Conservation (phyloP, 2,113 vertebrate genomes). For the Tor tambroides region DNA sequence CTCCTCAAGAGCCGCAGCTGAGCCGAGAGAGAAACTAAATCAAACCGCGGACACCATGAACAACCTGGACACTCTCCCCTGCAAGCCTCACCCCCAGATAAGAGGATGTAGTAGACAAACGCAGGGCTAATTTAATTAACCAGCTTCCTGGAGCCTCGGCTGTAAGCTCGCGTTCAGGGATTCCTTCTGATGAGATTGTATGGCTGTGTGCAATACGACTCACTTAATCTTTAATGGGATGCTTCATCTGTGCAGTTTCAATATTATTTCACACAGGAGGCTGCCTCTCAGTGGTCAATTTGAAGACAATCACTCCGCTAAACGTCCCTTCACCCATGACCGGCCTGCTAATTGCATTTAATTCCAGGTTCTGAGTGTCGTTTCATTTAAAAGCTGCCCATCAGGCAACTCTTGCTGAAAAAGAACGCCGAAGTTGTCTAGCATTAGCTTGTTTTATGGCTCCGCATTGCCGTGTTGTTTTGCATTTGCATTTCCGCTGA, state of each 20-base stretch:
- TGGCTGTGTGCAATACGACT: conserved; percentile 74
- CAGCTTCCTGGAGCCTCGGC: conserved; percentile 78
- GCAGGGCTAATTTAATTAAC: conserved; percentile 87
- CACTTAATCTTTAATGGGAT: conserved; percentile 53
- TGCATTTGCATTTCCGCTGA: conserved; percentile 49
- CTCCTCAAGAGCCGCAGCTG: conserved; percentile 78
- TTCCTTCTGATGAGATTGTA: conserved; percentile 78
- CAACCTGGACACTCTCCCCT: conserved; percentile 82
- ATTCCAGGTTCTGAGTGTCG: conserved; percentile 23
- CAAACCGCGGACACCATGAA: conserved; percentile 75
- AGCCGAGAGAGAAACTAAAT: conserved; percentile 80
- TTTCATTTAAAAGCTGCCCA: conserved; percentile 44
- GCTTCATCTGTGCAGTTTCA: conserved; percentile 53
- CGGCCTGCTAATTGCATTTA: conserved; percentile 44
- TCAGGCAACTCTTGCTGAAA: neutral
- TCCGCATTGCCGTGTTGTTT: neutral
- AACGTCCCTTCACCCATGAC: conserved; percentile 36
- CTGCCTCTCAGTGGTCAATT: conserved; percentile 65
- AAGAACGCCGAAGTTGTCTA: neutral
- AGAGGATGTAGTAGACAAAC: conserved; percentile 82
- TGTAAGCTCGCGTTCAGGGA: conserved; percentile 77
- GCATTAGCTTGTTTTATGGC: conserved; percentile 9
- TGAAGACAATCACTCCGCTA: conserved; percentile 53
- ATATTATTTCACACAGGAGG: conserved; percentile 47
- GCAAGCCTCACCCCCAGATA: conserved; percentile 80